Conservation (phyloP, 2,888 invertebrate genomes). For the Drepanosiphum platanoidis region DNA sequence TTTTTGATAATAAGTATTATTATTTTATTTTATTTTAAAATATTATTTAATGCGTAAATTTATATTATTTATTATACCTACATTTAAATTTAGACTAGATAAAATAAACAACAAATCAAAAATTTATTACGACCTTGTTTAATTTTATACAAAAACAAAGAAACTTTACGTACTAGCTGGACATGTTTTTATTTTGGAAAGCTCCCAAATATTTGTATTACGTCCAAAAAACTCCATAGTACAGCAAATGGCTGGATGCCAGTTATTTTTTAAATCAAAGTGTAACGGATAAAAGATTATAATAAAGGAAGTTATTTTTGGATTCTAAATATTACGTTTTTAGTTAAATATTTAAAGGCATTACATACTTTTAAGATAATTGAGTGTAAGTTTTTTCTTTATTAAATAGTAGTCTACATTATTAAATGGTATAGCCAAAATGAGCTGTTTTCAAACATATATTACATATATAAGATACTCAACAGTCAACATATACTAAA, state of each 20-base stretch:
- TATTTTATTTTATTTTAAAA: background rate
- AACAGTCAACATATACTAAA: no score
- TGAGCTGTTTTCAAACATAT: no score
- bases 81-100: constrained; percentile 25
- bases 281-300: constrained; percentile 21
- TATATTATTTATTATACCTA: constrained; percentile 41
- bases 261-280: constrained; percentile 31
- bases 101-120: constrained; percentile 27
- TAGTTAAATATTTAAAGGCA: background rate
- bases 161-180: constrained; percentile 12
- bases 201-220: constrained; percentile 52
- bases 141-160: constrained; percentile 31
- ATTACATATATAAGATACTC: no score
- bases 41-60: constrained; percentile 3
- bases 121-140: constrained; percentile 1
- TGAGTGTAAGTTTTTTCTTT: no score
- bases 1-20: background rate
- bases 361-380: no score
- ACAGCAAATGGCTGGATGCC: constrained; percentile 35
- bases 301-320: constrained; percentile 37
- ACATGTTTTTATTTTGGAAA: constrained; percentile 31
- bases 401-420: no score
- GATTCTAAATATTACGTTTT: constrained; percentile 20
- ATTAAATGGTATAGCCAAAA: no score
- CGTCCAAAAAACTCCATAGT: constrained; percentile 32